Conservation (phyloP, 2,888 invertebrate genomes). For the Nysson spinosus region DNA sequence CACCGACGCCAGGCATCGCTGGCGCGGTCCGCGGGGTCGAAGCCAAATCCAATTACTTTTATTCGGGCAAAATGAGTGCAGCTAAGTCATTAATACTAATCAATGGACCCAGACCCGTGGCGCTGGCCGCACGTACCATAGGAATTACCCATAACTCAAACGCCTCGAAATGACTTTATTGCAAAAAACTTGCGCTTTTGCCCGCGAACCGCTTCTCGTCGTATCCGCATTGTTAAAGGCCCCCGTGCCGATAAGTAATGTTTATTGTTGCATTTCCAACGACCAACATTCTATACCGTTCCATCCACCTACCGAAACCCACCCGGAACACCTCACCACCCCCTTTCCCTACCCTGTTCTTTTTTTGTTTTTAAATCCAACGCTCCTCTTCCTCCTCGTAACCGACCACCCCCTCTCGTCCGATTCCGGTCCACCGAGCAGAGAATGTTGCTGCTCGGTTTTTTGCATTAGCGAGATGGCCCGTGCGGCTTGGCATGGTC, state of each 20-base stretch:
- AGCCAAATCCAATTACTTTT: constrained; percentile 78
- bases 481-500: constrained; percentile 44
- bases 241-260: constrained; percentile 76
- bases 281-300: constrained; percentile 45
- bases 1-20: constrained; percentile 56
- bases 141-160: constrained; percentile 77
- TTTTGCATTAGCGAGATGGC: constrained; percentile 69
- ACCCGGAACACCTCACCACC: constrained; percentile 16
- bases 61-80: constrained; percentile 78
- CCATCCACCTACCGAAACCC: constrained; percentile 19
- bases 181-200: constrained; percentile 75
- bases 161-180: constrained; percentile 77
- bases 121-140: constrained; percentile 56
- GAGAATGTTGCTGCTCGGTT: constrained; percentile 59
- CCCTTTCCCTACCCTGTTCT: constrained; percentile 25
- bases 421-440: constrained; percentile 16
- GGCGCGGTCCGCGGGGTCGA: constrained; percentile 68
- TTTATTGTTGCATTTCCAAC: constrained; percentile 76
- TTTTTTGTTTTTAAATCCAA: constrained; percentile 27
- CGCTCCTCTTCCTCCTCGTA: constrained; percentile 21
- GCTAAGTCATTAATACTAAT: constrained; percentile 78
- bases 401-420: neutral
- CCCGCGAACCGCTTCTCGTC: constrained; percentile 53
- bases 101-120: constrained; percentile 68
- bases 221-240: constrained; percentile 72